Base-by-base conservation (phyloP, 1,140 invertebrate genomes). In the Sarcophaga peregrina region DNA sequence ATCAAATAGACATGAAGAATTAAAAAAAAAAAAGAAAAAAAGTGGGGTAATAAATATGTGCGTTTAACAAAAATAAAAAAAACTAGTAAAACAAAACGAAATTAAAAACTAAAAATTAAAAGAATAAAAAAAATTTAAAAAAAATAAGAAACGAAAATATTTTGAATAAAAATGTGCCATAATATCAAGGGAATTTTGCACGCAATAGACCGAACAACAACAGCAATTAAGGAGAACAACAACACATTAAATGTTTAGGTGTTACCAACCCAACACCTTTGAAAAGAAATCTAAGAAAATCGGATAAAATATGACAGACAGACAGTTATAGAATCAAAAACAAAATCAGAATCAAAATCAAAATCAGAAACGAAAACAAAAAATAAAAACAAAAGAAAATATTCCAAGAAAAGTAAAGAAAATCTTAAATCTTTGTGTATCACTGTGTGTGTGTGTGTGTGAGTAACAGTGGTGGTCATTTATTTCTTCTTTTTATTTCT, bases 181-280 rank as follows among this genome's bases (percentile, higher is more conserved):
- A 68, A 68, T 20, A 68, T 25, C 62, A 68, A 68, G 62, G 62
- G 17, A 68, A 68, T 68, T 68, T 68, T 25, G 62, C 62, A 68
- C 62, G 62, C 17, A 68, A 17, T n/a, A n/a, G n/a, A 58, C 15
- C n/a, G 54, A 58, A 58, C 25, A 37, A 58, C 13, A 13, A 58
- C 54, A n/a, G 13, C 13, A 58, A n/a, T n/a, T 58, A n/a, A 37
- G 25, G 25, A 1, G 25, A 37, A 37, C 25, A 37, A 4, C 25
- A 13, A n/a, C 7, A n/a, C n/a, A 15, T 58, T 58, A 15, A 58
- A 68, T 68, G 5, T 68, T 68, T 20, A 20, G 62, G 62, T 68
- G 62, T 68, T 68, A 68, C n/a, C 62, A 68, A 68, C 62, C 50
- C 8, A 68, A n/a, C n/a, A 4, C 62, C 4, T 68, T 37, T 37